phyloP scores from a whole-genome alignment of 2,113 vertebrate genomes.

The Sinocyclocheilus rhinocerous region DNA sequence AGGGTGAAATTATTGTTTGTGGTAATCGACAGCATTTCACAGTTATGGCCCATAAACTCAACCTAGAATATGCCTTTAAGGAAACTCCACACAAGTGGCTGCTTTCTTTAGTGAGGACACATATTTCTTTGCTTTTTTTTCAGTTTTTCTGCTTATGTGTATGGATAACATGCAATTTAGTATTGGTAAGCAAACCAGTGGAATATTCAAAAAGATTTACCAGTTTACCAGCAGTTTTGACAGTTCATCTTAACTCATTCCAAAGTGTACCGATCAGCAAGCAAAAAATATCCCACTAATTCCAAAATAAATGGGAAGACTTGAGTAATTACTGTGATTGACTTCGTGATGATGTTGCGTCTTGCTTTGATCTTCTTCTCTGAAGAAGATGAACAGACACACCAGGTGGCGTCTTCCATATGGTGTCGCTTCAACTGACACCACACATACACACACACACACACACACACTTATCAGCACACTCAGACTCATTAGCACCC shows the following conservation, averaged over 20 bases:
- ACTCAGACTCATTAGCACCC: slow-evolving; percentile 28
- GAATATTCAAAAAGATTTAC: background rate
- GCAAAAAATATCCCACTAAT: background rate
- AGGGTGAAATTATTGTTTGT: background rate
- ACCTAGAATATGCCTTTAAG: background rate
- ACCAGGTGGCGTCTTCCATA: slow-evolving; percentile 49
- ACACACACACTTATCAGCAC: background rate
- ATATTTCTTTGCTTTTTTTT: background rate
- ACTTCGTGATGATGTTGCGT: slow-evolving; percentile 6
- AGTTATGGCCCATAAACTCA: background rate
- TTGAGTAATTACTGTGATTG: slow-evolving; percentile 37
- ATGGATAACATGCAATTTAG: background rate
- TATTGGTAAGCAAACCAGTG: background rate
- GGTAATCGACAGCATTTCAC: background rate
- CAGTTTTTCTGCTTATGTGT: background rate
- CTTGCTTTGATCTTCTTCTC: slow-evolving; percentile 43
- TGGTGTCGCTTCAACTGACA: slow-evolving; percentile 24
- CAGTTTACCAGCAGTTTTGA: background rate
- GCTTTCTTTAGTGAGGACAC: background rate
- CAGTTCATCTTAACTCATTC: background rate
- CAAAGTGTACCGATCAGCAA: background rate
- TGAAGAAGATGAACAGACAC: slow-evolving; percentile 39
- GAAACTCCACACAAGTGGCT: background rate
- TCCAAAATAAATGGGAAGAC: slow-evolving; percentile 1
- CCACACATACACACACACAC: background rate